Conservation (phyloP, 2,113 vertebrate species). For the pig (Sus scrofa) region T2T-Sscrofa CM000820.6:133619501-133620000, state of each 20-base stretch:
- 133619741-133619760: neutral
- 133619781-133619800: neutral
- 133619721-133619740: neutral
- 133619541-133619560: neutral
- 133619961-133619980: neutral
- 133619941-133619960: neutral
- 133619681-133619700: neutral
- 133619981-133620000: neutral
- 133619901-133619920: neutral
- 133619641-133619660: neutral
- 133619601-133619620: neutral
- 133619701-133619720: neutral
- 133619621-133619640: neutral
- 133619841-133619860: neutral
- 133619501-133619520: neutral
- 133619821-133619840: neutral
- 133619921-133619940: neutral
- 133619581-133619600: neutral
- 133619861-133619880: neutral
- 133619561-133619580: neutral
- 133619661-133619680: neutral
- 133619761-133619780: neutral
- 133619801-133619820: neutral
- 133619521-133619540: neutral
- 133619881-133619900: neutral